Base-by-base conservation (phyloP, 2,113 vertebrate species). In the Halichoerus grypus region DNA sequence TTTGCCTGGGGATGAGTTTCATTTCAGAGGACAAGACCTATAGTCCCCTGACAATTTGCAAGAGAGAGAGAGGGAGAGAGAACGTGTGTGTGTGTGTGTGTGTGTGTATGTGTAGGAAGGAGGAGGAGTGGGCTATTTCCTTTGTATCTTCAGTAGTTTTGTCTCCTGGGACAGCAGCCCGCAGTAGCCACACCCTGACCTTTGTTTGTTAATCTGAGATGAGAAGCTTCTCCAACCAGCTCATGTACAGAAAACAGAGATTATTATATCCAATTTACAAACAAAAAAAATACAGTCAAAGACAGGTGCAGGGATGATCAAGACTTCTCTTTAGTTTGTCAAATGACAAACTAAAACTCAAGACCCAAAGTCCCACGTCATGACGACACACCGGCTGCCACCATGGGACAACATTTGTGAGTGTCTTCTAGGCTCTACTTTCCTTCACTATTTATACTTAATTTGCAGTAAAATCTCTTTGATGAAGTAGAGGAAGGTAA, bases 271-370 rank as follows among this genome's bases (percentile, higher is more conserved):
- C 72, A 55, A 46, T 12, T 26, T 33, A 63, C 10, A 81, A 72
- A 33, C 19, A 33, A 57, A 76, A 21, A 33, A 89, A 92, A 84
- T 14, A 67, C 59, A 86, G 81, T 53, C 24, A 15, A 74, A 88
- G 24, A 24, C 36, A 76, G 13, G 11, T 81, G 19, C n/a, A n/a
- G 18, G 1, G 7, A 42, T 46, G 15, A 24, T 76, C 63, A 71
- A 87, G 39, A 79, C 18, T 77, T 79, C 24, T 67, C 67, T 91
- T 95, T 55, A n/a, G n/a, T n/a, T n/a, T n/a, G n/a, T n/a, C 85
- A 80, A 87, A 84, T 39, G 57, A 67, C 55, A 76, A 46, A 61
- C 21, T 12, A 49, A 39, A 59, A 19, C 46, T 55, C 24, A 28
- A 33, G 31, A 51, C 21, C 49, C 8, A 7, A 33, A 88, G 80